Evolutionary conservation across 2,797 vertebrate species (phyloP).

Genomic region (Tarsius wallacei): DNA sequence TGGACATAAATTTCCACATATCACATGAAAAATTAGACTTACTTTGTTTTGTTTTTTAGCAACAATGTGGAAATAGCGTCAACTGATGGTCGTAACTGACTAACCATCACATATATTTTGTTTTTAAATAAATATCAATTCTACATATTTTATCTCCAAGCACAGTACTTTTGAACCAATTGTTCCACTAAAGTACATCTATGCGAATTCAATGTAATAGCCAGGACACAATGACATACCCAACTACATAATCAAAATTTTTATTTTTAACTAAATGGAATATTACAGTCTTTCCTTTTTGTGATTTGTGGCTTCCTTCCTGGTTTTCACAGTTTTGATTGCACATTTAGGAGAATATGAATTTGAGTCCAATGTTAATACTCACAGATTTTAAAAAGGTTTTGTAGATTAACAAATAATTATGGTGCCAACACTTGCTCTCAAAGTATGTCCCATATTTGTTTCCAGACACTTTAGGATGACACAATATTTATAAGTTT

Average conservation of each 20-base stretch:
- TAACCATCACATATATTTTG: neutral
- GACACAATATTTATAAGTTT: neutral
- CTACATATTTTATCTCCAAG: neutral
- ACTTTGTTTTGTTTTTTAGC: neutral
- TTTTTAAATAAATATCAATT: conserved; percentile 57
- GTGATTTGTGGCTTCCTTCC: neutral
- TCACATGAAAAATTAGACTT: conserved; percentile 28
- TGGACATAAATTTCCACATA: conserved; percentile 5
- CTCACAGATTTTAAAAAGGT: neutral
- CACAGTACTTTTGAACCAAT: conserved; percentile 5
- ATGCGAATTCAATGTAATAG: neutral
- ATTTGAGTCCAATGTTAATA: neutral
- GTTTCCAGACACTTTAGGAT: neutral
- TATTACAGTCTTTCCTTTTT: neutral
- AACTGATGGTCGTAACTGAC: neutral
- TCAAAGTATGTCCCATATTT: neutral
- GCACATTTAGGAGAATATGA: neutral
- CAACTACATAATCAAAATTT: neutral
- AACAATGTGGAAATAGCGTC: neutral
- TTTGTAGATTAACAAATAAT: neutral
- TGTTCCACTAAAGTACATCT: neutral
- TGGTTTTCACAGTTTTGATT: neutral
- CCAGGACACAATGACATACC: neutral
- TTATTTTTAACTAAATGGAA: neutral
- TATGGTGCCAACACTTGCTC: neutral